phyloP scores from a whole-genome alignment of 2,113 vertebrate species.

The Procavia capensis region DNA sequence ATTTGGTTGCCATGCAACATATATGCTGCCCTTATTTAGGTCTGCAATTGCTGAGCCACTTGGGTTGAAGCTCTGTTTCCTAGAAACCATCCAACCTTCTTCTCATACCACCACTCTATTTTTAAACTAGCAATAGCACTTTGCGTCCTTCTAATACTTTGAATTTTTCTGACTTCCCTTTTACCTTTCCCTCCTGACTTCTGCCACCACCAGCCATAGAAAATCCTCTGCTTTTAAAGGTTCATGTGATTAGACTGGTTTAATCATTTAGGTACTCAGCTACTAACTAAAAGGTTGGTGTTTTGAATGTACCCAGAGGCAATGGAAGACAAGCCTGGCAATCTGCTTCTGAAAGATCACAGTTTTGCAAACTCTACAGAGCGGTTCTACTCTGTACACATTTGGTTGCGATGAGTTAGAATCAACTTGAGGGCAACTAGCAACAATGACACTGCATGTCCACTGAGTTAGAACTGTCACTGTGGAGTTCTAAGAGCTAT shows the following conservation, averaged over 20 bases:
- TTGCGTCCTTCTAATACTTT: neutral
- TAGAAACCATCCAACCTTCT: neutral
- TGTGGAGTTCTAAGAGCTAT: neutral
- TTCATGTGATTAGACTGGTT: neutral
- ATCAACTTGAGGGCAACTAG: neutral
- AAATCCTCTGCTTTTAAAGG: neutral
- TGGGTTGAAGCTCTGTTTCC: neutral
- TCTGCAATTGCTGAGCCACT: too few species aligned
- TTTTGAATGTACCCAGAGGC: too few species aligned
- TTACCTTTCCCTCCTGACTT: neutral
- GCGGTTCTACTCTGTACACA: neutral
- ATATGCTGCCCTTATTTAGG: too few species aligned
- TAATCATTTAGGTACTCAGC: too few species aligned
- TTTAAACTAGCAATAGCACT: fast-evolving
- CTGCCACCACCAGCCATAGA: neutral
- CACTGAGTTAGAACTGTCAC: neutral
- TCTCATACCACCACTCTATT: neutral
- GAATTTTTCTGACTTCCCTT: neutral
- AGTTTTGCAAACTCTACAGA: neutral
- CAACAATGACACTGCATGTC: neutral
- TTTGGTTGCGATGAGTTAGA: neutral
- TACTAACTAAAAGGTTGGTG: too few species aligned
- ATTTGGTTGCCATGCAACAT: too few species aligned
- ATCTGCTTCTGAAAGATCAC: neutral
- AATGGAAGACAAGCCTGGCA: neutral